Base-by-base conservation (phyloP, 1,140 invertebrate genomes). In the Ceratina japonica region DNA sequence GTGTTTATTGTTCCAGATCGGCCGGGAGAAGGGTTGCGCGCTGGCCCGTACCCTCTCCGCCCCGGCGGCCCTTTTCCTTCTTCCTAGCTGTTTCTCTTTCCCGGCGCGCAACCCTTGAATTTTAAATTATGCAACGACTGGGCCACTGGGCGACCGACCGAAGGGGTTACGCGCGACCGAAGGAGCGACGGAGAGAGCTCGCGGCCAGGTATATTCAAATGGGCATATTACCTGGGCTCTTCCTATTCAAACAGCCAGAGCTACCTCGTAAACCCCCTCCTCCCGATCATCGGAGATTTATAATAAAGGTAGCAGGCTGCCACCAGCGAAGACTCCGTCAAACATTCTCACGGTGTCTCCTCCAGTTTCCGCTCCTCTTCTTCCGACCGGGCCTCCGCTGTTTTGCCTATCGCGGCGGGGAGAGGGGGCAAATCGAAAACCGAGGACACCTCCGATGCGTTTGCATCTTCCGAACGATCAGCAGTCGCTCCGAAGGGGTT, bases 51-150 rank as follows among this genome's bases (percentile, higher is more conserved):
- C 65, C 65, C 73, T 63, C 69, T 52, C 72, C 73, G 59, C 84
- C 72, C 73, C 64, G 72, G 13, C 79, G 44, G 68, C 79, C 81
- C 65, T 65, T 76, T 77, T 69, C 64, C n/a, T 64, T 64, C 73
- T 58, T 24, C 54, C 79, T 66, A 52, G 44, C 71, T 66, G 64
- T 78, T 54, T 64, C 59, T 58, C 70, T 56, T 66, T 70, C 22
- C 58, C 44, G 61, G 72, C 73, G n/a, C 51, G 27, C 85, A 85
- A 88, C 89, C 87, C 87, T 83, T 87, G 79, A 86, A 90, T 88
- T 90, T 79, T 89, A 90, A 91, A 90, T 89, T 91, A 91, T 91
- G 90, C 90, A 91, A 89, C 88, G 81, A 89, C 81, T 83, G 75
- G 85, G 62, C 80, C 71, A 84, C 75, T 74, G 80, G 37, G 37